These are phyloP conservation scores for Eurosta solidaginis DNA, from an alignment of 1,140 invertebrate species.

Conservation along the genomic window DNA sequence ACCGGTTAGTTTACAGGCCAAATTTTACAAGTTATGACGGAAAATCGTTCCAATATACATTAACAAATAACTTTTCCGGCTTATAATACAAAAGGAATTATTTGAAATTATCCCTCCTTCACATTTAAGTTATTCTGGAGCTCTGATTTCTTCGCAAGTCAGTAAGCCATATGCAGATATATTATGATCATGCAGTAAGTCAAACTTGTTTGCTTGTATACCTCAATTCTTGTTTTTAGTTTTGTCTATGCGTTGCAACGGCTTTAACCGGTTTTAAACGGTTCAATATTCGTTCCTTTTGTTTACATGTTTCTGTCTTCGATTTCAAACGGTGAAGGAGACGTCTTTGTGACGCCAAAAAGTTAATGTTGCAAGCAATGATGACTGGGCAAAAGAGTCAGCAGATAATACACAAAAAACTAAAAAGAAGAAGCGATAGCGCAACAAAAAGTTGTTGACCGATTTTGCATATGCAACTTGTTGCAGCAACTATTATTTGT, in stretches of 20 bases:
- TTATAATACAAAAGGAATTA: no score
- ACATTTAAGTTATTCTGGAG: no score
- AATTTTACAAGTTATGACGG: no score
- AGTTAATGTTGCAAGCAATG: neutral
- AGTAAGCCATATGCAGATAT: neutral
- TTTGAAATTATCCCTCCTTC: no score
- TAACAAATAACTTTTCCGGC: no score
- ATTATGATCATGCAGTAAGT: neutral
- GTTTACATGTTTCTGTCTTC: neutral
- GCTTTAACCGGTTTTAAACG: slow-evolving; percentile 7
- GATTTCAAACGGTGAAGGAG: neutral
- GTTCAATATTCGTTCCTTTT: neutral
- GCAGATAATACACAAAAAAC: neutral
- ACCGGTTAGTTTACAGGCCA: no score
- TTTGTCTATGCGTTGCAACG: neutral
- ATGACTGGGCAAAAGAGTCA: neutral
- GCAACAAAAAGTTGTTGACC: neutral
- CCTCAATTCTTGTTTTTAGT: neutral
- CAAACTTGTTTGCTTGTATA: neutral
- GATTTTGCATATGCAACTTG: slow-evolving; percentile 16
- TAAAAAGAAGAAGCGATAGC: neutral
- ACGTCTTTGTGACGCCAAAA: neutral
- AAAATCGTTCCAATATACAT: no score
- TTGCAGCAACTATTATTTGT: slow-evolving; percentile 4
- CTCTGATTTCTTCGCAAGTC: no score